Evolutionary conservation across 2,888 invertebrate species (phyloP).

Genomic region (Epiperipatus broadwayi): DNA sequence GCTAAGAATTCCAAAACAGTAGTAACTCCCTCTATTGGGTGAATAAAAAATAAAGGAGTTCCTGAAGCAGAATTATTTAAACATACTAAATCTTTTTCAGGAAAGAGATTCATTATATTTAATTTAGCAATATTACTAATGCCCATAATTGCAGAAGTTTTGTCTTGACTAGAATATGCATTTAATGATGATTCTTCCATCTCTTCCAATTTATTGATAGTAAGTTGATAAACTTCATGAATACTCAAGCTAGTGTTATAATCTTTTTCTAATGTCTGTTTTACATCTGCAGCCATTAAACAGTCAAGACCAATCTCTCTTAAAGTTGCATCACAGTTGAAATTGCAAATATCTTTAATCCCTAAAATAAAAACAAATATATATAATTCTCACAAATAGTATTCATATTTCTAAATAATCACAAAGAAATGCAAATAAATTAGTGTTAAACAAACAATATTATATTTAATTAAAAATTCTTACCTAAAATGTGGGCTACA

Average conservation of each 20-base stretch:
- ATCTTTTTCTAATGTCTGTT: slow-evolving; percentile 77
- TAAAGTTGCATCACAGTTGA: slow-evolving; percentile 53
- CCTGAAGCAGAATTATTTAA: slow-evolving; percentile 31
- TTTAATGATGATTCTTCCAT: no score
- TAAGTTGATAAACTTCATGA: slow-evolving; percentile 69
- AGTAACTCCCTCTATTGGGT: slow-evolving; percentile 75
- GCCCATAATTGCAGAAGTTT: no score
- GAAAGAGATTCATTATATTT: no score
- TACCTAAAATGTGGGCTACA: slow-evolving; percentile 67
- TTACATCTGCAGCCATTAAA: slow-evolving; percentile 95
- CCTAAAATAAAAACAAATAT: no score
- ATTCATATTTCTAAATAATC: no score
- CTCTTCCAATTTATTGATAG: slow-evolving; percentile 50
- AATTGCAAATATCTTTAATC: slow-evolving; percentile 61
- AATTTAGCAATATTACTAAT: no score
- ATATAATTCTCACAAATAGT: no score
- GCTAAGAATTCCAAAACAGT: slow-evolving; percentile 50
- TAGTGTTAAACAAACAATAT: no score
- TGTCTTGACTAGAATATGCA: no score
- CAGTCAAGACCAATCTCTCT: slow-evolving; percentile 96
- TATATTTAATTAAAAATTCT: no score
- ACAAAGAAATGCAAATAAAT: no score
- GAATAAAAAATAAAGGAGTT: slow-evolving; percentile 37
- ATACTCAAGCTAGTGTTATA: slow-evolving; percentile 75
- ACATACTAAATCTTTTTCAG: no score